Evolutionary conservation across 1,140 invertebrate genomes (phyloP).

Genomic region (Reticulitermes speratus): DNA sequence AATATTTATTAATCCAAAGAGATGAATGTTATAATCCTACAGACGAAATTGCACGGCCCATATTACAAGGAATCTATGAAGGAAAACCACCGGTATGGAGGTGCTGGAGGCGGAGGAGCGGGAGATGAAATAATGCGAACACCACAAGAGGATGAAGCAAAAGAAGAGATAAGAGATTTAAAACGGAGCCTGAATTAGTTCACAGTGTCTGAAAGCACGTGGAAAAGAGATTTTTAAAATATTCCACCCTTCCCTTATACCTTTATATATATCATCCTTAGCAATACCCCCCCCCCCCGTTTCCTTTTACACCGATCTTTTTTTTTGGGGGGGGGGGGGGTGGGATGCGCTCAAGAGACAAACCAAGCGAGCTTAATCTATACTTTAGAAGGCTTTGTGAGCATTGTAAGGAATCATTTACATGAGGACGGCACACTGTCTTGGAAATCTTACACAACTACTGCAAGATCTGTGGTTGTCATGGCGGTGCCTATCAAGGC

Average conservation of each 20-base stretch:
- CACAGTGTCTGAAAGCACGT: neutral
- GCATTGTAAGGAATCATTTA: neutral
- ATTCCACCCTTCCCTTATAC: neutral
- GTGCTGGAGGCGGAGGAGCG: neutral
- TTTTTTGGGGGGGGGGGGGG: no score
- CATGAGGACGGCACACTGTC: neutral
- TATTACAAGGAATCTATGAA: neutral
- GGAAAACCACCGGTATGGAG: neutral
- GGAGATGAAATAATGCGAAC: neutral
- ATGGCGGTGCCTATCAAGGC: no score
- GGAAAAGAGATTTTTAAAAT: neutral
- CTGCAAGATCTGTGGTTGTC: neutral
- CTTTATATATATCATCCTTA: neutral
- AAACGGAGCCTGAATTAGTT: conserved; percentile 4
- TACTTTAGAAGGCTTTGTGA: neutral
- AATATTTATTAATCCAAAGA: conserved; percentile 18
- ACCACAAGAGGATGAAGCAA: neutral
- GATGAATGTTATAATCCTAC: conserved; percentile 9
- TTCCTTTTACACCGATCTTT: neutral
- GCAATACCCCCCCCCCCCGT: neutral
- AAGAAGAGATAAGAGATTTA: conserved; percentile 1
- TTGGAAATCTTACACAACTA: neutral
- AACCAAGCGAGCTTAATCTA: neutral
- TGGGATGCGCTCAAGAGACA: neutral
- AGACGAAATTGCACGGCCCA: neutral